Conservation (phyloP, 2,797 vertebrate species). For the Galagoides demidoff region DNA sequence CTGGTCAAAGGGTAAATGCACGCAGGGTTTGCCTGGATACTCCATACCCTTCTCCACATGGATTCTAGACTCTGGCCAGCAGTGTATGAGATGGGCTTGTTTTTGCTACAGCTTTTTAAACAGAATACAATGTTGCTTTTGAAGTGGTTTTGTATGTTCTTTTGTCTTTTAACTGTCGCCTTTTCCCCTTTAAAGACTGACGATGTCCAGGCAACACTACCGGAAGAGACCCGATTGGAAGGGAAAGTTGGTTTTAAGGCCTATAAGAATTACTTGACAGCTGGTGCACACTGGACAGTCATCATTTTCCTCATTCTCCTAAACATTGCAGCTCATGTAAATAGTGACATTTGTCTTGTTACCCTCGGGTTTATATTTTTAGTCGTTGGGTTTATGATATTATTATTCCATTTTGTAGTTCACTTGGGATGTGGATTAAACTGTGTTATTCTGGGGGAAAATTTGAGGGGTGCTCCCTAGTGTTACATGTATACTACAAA, state of each 20-base stretch:
- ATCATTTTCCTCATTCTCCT: constrained; percentile 88
- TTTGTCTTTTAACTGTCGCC: neutral
- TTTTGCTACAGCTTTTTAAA: neutral
- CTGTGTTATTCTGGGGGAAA: no score
- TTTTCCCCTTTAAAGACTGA: constrained; percentile 86
- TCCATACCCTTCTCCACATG: neutral
- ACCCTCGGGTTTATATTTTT: neutral
- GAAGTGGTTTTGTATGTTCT: neutral
- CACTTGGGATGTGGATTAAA: neutral
- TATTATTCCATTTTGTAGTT: neutral
- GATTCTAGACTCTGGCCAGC: neutral
- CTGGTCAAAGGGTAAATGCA: no score
- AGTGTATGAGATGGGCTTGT: fast-evolving
- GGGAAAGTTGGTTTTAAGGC: constrained; percentile 89
- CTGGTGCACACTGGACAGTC: constrained; percentile 88
- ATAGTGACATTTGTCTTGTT: neutral
- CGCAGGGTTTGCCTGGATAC: fast-evolving
- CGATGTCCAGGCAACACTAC: constrained; percentile 81
- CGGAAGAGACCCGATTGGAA: constrained; percentile 92
- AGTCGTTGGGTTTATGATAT: fast-evolving
- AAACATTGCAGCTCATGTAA: constrained; percentile 93
- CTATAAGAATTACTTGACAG: constrained; percentile 93
- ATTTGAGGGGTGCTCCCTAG: neutral
- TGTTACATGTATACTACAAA: neutral
- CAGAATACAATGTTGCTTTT: neutral